Evolutionary conservation across 1,140 invertebrate genomes (phyloP), one percentile per base, ranked within the genome.

Genomic region (Zaprionus ghesquierei): DNA sequence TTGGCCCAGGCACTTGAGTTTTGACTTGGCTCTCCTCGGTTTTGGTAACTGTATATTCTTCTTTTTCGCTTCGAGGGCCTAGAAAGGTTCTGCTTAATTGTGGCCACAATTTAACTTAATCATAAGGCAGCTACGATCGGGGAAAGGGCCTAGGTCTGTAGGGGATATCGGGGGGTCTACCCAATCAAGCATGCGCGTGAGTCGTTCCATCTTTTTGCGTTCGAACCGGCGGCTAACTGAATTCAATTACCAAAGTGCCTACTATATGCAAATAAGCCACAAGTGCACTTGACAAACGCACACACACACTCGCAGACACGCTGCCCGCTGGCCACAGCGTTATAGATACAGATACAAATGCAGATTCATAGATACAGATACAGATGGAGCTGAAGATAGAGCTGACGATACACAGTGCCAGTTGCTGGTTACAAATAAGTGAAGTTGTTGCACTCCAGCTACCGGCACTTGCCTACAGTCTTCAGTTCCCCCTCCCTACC

Each of bases 241-340:
- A 89, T 89, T 89, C 84, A 89, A 89, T 89, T 89, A 89, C 84
- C 84, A 89, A 89, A 89, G 84, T 89, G 84, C 80, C 84, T 89
- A 89, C 84, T 89, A 89, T 89, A 89, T 89, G 85, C 84, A 89
- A 89, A 89, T 89, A 89, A 89, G 84, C 84, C 77, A 80, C 55
- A 79, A 89, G 84, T 80, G 77, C 84, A 89, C 84, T 89, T 89
- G 84, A 89, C 84, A 89, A 89, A 84, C 80, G 64, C 76, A 87
- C 79, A 77, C 82, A 81, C 64, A 76, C 73, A 41, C 46, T 49
- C 64, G 54, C 49, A 63, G 35, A 41, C 41, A 27, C 65, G 5
- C 27, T 56, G 58, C 35, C 54, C 31, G 41, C 12, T 44, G 55
- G 31, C 31, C 31, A 64, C 20, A 71, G 35, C 8, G 54, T 35